Evolutionary conservation across 1,140 invertebrate genomes (phyloP).

Genomic region (Formica exsecta): DNA sequence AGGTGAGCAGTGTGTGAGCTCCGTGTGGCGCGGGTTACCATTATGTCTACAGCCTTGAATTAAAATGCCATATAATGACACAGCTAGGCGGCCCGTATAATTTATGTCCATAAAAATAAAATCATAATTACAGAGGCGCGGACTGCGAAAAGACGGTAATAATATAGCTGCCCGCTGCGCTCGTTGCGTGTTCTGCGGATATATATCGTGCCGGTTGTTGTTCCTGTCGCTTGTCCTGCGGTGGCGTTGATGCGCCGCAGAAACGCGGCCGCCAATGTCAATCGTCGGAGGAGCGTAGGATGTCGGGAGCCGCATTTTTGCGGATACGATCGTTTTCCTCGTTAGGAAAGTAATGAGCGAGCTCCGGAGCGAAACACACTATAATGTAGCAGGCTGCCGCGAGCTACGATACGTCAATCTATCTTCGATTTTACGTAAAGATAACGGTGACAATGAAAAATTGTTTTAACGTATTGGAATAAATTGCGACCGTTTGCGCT

Average conservation of each 20-base stretch:
- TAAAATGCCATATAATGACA: conserved; percentile 86
- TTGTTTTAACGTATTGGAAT: conserved; percentile 16
- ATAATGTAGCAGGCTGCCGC: not conserved
- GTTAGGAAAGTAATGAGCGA: conserved; percentile 45
- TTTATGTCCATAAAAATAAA: conserved; percentile 87
- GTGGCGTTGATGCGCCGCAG: conserved; percentile 34
- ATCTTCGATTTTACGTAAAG: conserved; percentile 4
- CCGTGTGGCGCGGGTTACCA: conserved; percentile 79
- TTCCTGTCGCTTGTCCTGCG: conserved; percentile 59
- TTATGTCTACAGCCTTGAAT: conserved; percentile 86
- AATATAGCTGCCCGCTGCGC: conserved; percentile 79
- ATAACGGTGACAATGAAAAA: conserved; percentile 31
- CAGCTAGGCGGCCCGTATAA: conserved; percentile 83
- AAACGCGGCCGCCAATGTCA: conserved; percentile 18
- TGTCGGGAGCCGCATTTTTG: conserved; percentile 39
- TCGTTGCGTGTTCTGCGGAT: conserved; percentile 75
- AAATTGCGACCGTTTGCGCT: conserved; percentile 11
- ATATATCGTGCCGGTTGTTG: conserved; percentile 67
- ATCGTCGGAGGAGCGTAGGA: conserved; percentile 20
- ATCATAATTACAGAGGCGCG: conserved; percentile 85
- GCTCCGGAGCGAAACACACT: not conserved
- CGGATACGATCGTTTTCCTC: conserved; percentile 36
- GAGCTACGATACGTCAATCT: conserved; percentile 35
- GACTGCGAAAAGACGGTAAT: conserved; percentile 85
- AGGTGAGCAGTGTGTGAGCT: conserved; percentile 75